Evolutionary conservation across 2,113 vertebrate species (phyloP), one percentile per base, ranked within the genome.

Genomic region (Garra rufa): DNA sequence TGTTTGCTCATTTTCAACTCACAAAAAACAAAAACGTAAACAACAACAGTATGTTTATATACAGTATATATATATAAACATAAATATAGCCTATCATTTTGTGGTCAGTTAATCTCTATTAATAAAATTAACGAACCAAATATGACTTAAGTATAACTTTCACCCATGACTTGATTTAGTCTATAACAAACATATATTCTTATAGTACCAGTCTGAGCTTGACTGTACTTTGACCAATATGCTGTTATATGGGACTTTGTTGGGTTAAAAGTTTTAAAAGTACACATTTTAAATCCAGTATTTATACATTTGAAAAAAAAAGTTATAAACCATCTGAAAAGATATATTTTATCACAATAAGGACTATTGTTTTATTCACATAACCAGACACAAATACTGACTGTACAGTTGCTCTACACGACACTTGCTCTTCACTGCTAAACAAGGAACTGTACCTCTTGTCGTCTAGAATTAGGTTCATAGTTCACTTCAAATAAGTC

Each of bases 381-480:
- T n/a, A n/a, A n/a, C n/a, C n/a, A n/a, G n/a, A n/a, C n/a, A n/a
- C n/a, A n/a, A 13, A 11, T 13, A 26, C n/a, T 59, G 57, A 26
- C n/a, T 59, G 3, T 4, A 57, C 55, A 59, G 59, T 28, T 14
- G 9, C 24, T 63, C 24, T 63, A 63, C 26, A 61, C 11, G 2
- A 52, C n/a, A n/a, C n/a, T n/a, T n/a, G n/a, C n/a, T n/a, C 48
- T 52, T 71, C 13, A n/a, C 41, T 11, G 7, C 38, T 43, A 44
- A 73, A 73, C 21, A 46, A 73, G 41, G 70, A 44, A 73, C 41
- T 73, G 70, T 21, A 73, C 21, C 41, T 73, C 38, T 73, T n/a
- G 21, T 71, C 41, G 6, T 46, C 21, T 24, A 73, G 6, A 24
- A 24, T 8, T 3, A 46, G 38, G 24, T 46, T 73, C 2, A 24